Evolutionary conservation across 2,888 invertebrate genomes (phyloP).

Genomic region (Tiliacea aurago): DNA sequence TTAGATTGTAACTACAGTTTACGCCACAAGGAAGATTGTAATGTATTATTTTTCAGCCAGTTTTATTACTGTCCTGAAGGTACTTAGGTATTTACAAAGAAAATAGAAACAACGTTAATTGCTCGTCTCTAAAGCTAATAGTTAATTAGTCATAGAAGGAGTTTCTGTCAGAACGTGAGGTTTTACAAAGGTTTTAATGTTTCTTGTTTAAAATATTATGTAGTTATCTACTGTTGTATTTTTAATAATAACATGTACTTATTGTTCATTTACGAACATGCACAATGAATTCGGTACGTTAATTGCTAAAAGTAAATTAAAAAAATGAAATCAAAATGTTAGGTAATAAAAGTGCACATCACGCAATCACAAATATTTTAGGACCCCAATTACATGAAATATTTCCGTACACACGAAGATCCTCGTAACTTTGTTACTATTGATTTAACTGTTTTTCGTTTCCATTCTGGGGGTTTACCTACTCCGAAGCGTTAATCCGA

Average conservation of each 20-base stretch:
- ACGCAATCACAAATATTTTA: slow-evolving; percentile 28
- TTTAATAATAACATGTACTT: neutral
- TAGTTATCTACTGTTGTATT: neutral
- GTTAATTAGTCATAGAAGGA: neutral
- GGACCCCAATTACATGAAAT: neutral
- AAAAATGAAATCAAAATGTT: slow-evolving; percentile 3
- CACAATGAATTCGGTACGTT: neutral
- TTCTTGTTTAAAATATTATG: neutral
- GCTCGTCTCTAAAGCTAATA: slow-evolving; percentile 17
- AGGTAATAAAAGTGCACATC: slow-evolving; percentile 20
- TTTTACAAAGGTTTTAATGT: neutral
- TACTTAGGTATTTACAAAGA: slow-evolving; percentile 5
- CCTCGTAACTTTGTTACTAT: slow-evolving; percentile 16
- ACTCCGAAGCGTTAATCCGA: no score
- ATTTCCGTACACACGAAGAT: neutral
- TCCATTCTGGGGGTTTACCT: no score
- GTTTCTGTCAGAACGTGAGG: slow-evolving; percentile 25
- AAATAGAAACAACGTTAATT: slow-evolving; percentile 23
- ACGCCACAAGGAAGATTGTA: neutral
- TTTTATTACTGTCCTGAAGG: neutral
- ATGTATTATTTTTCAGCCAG: neutral
- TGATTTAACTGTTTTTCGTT: slow-evolving; percentile 29
- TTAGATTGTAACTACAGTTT: slow-evolving; percentile 13
- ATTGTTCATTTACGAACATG: neutral
- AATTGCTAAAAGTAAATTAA: neutral